Evolutionary conservation across 2,888 invertebrate genomes (phyloP), one percentile per base, ranked within the genome.

Genomic region (Megamerina dolium): DNA sequence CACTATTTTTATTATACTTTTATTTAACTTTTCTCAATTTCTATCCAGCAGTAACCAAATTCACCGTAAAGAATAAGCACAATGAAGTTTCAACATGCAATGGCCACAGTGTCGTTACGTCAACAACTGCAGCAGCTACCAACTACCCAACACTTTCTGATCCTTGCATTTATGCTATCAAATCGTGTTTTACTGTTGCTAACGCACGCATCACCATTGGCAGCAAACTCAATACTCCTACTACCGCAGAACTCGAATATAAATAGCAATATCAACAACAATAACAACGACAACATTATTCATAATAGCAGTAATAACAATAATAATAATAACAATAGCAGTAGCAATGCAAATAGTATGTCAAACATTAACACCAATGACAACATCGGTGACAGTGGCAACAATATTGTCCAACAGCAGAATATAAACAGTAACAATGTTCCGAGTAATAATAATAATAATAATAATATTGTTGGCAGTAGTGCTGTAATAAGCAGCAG

Each of bases 361-460:
- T 10, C 23, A 23, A 23, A 23, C 23, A 23, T 8, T 23, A 10
- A 10, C 23, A 12, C n/a, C n/a, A n/a, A n/a, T n/a, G n/a, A n/a
- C n/a, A n/a, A n/a, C 10, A 23, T 23, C 13, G 40, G 40, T 19
- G 20, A 35, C 21, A 17, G 31, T 21, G 17, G 27, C 21, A 41
- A 26, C 31, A 40, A 26, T 13, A 39, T n/a, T n/a, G n/a, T n/a
- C n/a, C n/a, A n/a, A n/a, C n/a, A n/a, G n/a, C n/a, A n/a, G 41
- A 21, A 20, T 31, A 35, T 40, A 19, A 40, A 17, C 21, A 31
- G 35, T 27, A 39, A 39, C 34, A 37, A 36, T 17, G 43, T 50
- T 36, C 41, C 46, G 5, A 55, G 53, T 31, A 59, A 34, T 32
- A 45, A 17, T 41, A 47, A 40, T 30, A 50, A 27, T 29, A 48